A percentile compares a stretch with the other conserved stretches of the same genome.
Evolutionary conservation across 1,140 invertebrate genomes (phyloP).

Genomic region (Drosophila pandora): DNA sequence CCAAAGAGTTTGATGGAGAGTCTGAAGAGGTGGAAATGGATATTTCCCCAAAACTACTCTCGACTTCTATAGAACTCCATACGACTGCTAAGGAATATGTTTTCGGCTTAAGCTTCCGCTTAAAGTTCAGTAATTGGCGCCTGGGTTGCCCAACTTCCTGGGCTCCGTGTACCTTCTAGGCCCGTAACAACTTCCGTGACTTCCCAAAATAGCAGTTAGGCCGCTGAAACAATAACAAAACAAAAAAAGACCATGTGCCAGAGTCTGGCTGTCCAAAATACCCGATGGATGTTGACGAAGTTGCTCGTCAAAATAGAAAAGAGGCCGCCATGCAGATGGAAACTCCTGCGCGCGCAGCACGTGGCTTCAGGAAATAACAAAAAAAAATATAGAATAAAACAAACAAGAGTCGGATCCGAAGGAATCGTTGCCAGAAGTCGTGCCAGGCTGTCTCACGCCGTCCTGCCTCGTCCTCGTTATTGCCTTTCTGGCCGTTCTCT

Average conservation of each 20-base stretch:
- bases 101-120: slow-evolving; percentile 16
- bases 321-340: slow-evolving; percentile 5
- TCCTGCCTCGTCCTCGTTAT: slow-evolving; percentile 69
- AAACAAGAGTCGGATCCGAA: slow-evolving; percentile 43
- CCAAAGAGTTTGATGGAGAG: slow-evolving; percentile 1
- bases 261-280: slow-evolving; percentile 33
- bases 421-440: slow-evolving; percentile 32
- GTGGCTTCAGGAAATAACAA: slow-evolving; percentile 42
- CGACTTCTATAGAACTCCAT: background rate
- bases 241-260: slow-evolving; percentile 42
- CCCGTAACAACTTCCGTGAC: slow-evolving; percentile 55
- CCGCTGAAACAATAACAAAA: slow-evolving; percentile 30
- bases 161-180: slow-evolving; percentile 1
- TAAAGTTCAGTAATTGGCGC: slow-evolving; percentile 29
- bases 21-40: slow-evolving; percentile 21
- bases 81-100: background rate
- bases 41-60: background rate
- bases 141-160: slow-evolving; percentile 35
- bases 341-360: slow-evolving; percentile 79
- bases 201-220: slow-evolving; percentile 53
- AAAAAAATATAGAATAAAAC: slow-evolving; percentile 27
- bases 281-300: slow-evolving; percentile 61
- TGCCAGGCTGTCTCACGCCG: slow-evolving; percentile 49
- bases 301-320: slow-evolving; percentile 53
- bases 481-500: slow-evolving; percentile 51